Base-by-base conservation (phyloP, 1,140 invertebrate genomes). In the Drosophila mayri region DNA sequence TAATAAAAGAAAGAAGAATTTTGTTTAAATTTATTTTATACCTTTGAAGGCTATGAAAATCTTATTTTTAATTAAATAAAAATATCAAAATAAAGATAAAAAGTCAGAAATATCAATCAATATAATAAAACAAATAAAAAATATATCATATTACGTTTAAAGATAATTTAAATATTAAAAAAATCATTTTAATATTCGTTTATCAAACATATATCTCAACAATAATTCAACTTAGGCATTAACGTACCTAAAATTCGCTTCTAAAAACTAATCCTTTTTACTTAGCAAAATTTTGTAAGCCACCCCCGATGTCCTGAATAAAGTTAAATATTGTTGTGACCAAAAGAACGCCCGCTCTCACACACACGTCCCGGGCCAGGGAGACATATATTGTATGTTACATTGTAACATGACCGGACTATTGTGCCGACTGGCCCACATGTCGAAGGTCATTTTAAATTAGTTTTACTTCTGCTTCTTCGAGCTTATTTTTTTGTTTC, bases 401-500 rank as follows among this genome's bases (percentile, higher is more conserved):
- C 52, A 60, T 60, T 84, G 76, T 71, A 79, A 79, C 82, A 78
- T 63, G 82, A 76, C 74, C 40, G 76, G 82, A 70, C 61, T 74
- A 79, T 84, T 83, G 71, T 77, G 72, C 66, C 50, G 66, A 72
- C 70, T 72, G 76, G 43, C 25, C 57, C 73, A 77, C 75, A 77
- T 77, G 74, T 78, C 75, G 71, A 87, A 84, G 84, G 84, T 87
- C 80, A 80, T 88, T 87, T 87, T 88, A 88, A 87, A 87, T 87
- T 80, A 87, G 84, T 80, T 87, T 88, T 80, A 62, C 65, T 59
- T 65, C 70, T 37, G 67, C 61, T 43, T 22, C 47, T 43, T 52
- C 40, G 32, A 37, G 43, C 58, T 77, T 22, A 28, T 41, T 43
- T 78, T 60, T 66, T 71, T 30, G 8, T 8, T 30, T 25, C 0